Base-by-base conservation (phyloP, 1,140 invertebrate genomes). In the Brachionus rotundiformis region DNA sequence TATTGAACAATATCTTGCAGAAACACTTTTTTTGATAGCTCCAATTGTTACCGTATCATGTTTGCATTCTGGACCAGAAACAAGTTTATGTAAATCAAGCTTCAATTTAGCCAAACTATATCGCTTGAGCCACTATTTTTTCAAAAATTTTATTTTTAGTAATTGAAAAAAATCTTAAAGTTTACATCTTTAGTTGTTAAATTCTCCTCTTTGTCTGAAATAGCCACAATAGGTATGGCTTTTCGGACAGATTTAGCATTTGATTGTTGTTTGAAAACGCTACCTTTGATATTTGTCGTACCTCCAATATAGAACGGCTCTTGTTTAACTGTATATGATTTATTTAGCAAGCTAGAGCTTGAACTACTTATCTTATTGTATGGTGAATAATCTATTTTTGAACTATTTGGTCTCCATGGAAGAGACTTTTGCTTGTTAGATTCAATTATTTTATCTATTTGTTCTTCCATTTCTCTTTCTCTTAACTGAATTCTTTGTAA, bases 61-160 rank as follows among this genome's bases (percentile, higher is more conserved):
- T 54, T 81, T 81, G 83, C 87, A 88, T 82, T 88, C 87, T 11
- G 87, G 87, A 11, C 86, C 86, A 13, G 86, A 85, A 25, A 87
- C 84, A 16, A 88, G 84, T 71, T 85, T 86, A 75, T 85, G 84
- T 13, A 88, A 84, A 82, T 88, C 87, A 25, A 88, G 83, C 82
- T 87, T 87, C 71, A 88, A 82, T 68, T 87, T 88, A 1, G 82
- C 83, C 27, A 88, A 82, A 81, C 87, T 85, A 81, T 86, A 88
- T 63, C 87, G 82, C 27, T 84, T 83, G 77, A 88, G 75, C 87
- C 87, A 88, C 87, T 88, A 84, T 54, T 85, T 84, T n/a, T n/a
- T n/a, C n/a, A 25, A 47, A 41, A 41, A 75, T 29, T 11, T 13
- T n/a, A 73, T 16, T n/a, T 59, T 19, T 54, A 61, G 44, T n/a